Evolutionary conservation across 2,888 invertebrate species (phyloP).

Genomic region (Parascotia fuliginaria): DNA sequence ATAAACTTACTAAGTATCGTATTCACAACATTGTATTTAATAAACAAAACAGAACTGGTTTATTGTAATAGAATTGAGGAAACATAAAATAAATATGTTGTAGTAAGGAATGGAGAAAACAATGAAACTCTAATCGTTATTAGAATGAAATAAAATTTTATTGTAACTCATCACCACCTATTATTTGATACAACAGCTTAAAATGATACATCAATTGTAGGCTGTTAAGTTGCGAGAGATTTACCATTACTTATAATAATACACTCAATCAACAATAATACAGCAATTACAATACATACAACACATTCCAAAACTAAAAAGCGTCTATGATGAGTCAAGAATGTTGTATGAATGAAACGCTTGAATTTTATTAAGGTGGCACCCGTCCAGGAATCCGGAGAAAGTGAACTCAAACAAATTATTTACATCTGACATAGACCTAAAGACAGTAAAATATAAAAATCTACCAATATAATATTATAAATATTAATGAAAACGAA

Average conservation of each 20-base stretch:
- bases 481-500: conserved; percentile 76
- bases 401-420: conserved; percentile 35
- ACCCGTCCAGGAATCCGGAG: conserved; percentile 28
- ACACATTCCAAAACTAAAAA: background rate
- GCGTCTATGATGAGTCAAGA: background rate
- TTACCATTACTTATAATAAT: background rate
- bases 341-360: conserved; percentile 9
- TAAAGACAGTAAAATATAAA: conserved; percentile 54
- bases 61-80: too few species aligned
- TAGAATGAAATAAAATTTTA: too few species aligned
- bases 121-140: too few species aligned
- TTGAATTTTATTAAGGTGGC: conserved; percentile 2
- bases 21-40: too few species aligned
- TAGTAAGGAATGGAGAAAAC: too few species aligned
- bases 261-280: background rate
- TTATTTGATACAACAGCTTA: too few species aligned
- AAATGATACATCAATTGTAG: too few species aligned
- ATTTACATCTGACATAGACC: conserved; percentile 47
- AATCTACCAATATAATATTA: conserved; percentile 65
- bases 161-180: too few species aligned
- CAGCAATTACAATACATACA: background rate
- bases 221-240: too few species aligned
- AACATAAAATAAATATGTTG: too few species aligned
- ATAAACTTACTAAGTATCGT: too few species aligned
- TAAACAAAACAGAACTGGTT: too few species aligned